Evolutionary conservation across 2,888 invertebrate genomes (phyloP), one percentile per base, ranked within the genome.

Genomic region (Trachelus iudaicus): DNA sequence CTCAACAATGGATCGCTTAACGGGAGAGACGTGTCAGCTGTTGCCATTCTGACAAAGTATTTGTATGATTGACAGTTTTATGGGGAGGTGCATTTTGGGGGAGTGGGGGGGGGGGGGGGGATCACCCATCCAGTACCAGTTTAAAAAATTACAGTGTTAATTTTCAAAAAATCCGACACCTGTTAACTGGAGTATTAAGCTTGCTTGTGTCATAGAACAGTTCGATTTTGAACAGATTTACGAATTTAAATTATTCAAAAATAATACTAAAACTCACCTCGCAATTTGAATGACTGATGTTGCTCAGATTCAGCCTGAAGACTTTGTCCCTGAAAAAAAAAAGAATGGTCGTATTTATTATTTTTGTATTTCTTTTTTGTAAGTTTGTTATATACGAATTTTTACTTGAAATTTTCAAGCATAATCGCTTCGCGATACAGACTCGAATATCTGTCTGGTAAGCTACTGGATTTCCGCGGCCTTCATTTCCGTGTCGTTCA

Each of bases 221-320:
- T 4, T 40, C 15, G 40, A 37, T 37, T 40, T 40, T 4, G 13
- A 40, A 40, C 0, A 4, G 37, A 40, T 40, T 15, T 40, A 15
- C 15, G 15, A 13, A 40, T 69, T 69, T 69, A 30, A 33, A 11
- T 69, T 69, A 30, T 30, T n/a, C 11, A 31, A 69, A 69, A 33
- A 69, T 69, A 30, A 69, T 2, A 1, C 15, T 69, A 11, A 30
- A 78, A 93, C 95, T 94, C 92, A 95, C 97, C 93, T 96, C 96
- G 92, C 97, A 97, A 91, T 95, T 95, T 83, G 96, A 96, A 89
- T 96, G 95, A 92, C 96, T 96, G 92, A 97, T 96, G 92, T 97
- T 97, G 93, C 96, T 96, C 92, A 97, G 94, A 92, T 96, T 96
- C 89, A 97, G 94, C 89, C 95, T 93, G 93, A 95, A 96, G 85